Base-by-base conservation (phyloP, 2,113 vertebrate genomes). In the Paradisaea rubra region DNA sequence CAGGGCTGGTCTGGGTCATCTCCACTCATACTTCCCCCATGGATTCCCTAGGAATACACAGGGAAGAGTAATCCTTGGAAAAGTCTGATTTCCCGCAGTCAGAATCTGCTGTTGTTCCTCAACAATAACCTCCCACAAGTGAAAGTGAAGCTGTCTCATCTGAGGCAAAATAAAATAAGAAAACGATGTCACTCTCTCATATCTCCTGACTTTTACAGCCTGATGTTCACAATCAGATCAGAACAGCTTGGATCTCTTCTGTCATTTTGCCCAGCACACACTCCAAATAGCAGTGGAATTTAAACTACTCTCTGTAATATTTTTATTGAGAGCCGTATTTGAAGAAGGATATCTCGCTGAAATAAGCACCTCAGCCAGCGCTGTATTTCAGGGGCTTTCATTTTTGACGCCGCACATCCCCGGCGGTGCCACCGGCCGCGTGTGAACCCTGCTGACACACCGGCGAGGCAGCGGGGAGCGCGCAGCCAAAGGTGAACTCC, bases 201-300 rank as follows among this genome's bases (percentile, higher is more conserved):
- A 91, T 69, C 76, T 89, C 17, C 92, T 65, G 45, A 53, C 81
- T 86, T 82, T 82, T 52, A 42, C 42, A 81, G 86, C 25, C 90
- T 63, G 90, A 86, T 95, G 77, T 49, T 89, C 93, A 28, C 89
- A 88, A 93, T 88, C 76, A 80, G 86, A 88, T 90, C 80, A 63
- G 37, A 94, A 72, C 80, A 94, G 90, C 76, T 88, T 47, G 52
- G 47, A 94, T 83, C 79, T 83, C 49, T 73, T 6, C 94, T 90
- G 79, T 91, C 82, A 31, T 77, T 90, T 65, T 83, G 64, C 92
- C 79, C 74, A 24, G 81, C 87, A 14, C 73, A 52, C 49, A 35
- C 59, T 85, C 71, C 42, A 64, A 93, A 86, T 37, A 93, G 74
- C 81, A 73, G 82, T 39, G 68, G 88, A 95, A 86, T 94, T 96